Base-by-base conservation (phyloP, 2,888 invertebrate species). In the Lepeophtheirus nordmannii region DNA sequence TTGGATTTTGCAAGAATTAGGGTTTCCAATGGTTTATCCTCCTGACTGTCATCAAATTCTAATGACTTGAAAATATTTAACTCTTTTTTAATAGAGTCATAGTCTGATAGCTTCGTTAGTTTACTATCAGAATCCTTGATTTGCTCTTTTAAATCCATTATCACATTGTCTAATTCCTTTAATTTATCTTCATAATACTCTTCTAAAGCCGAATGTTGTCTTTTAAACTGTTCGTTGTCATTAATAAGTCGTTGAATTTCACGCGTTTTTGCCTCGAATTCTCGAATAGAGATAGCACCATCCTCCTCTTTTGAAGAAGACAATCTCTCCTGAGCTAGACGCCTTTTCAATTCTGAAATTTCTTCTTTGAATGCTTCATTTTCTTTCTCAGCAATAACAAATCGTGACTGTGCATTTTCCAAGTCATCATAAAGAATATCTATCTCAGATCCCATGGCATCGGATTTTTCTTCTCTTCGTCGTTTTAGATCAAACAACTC, bases 1-100 rank as follows among this genome's bases (percentile, higher is more conserved):
- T 86, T 85, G 72, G 85, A 83, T 73, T 87, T 83, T 76, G 89
- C 88, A 75, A 88, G 77, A 63, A 88, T 79, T 71, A 86, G 76
- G 72, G 84, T 81, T 75, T 89, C 88, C 72, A 88, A 79, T 69
- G 78, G 73, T 22, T 67, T 20, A 17, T 57, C n/a, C 39, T 58
- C 20, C 10, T 10, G 14, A n/a, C 39, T 14, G 17, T 65, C 58
- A 10, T 57, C 56, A 59, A 65, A 65, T 58, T 65, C 65, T 12
- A 58, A 39, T 20, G 20, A 17, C 39, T 59, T 58, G 9, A 65
- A 30, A 20, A 65, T 58, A 23, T 39, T 11, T 14, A 65, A 20
- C 20, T 65, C 65, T 10, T 58, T 37, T 58, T 58, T 65, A 11
- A 63, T 40, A 14, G 23, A 20, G 11, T 58, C 65, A 40, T 65